Base-by-base conservation (phyloP, 92 coral and sea anemone species). In the Phenganax subtilis region DNA sequence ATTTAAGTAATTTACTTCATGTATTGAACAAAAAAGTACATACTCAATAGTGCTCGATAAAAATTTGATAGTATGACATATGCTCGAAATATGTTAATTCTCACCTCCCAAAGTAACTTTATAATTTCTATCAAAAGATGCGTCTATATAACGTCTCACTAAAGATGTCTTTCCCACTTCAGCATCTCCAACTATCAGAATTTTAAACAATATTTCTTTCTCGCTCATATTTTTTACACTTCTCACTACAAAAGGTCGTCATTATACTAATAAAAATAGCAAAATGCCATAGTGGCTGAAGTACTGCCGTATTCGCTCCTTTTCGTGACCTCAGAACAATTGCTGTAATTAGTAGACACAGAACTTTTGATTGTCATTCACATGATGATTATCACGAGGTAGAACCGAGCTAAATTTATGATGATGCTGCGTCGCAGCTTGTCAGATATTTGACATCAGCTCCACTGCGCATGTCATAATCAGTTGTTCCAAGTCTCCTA, bases 61-160 rank as follows among this genome's bases (percentile, higher is more conserved):
- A 12, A 77, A 31, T 30, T 14, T 4, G 30, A 30, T 44, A 30
- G 15, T 28, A 30, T 17, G 30, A 64, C 0, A 28, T 17, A 64
- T 12, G 5, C 47, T 37, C 47, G 47, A 15, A 61, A 61, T 7
- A 7, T 61, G 52, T 8, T 12, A 69, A 52, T 52, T 14, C 60
- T 57, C 68, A 96, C 99, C 99, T 85, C 99, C 99, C 3, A 92
- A 81, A 0, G 99, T 96, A 14, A 96, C 96, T 51, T 96, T 96
- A 70, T 96, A 96, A 29, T 88, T 94, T 8, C 93, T 80, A 10
- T 92, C 76, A 17, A 87, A 84, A 37, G 78, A 71, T 37, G 86
- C 92, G 27, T 91, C 86, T 0, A 96, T 96, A 52, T 90, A 96
- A 54, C 94, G 91, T 60, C 89, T 87, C 51, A 96, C 97, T 84